Base-by-base conservation (phyloP, 1,140 invertebrate species). In the Drosophila varians region DNA sequence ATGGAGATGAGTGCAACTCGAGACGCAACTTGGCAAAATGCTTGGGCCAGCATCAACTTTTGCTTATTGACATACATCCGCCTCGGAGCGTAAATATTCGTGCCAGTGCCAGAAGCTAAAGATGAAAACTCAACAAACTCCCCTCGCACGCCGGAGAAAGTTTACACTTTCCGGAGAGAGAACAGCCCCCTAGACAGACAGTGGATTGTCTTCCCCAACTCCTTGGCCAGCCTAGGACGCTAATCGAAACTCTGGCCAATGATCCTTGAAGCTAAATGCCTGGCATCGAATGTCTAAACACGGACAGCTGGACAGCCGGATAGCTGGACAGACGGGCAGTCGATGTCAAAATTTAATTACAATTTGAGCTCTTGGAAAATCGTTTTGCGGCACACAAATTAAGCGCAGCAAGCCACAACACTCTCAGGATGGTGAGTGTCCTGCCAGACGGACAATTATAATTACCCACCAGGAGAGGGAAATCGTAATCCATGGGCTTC, bases 1-100 rank as follows among this genome's bases (percentile, higher is more conserved):
- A 73, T 54, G 64, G 43, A 68, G 62, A 68, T 55, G 48, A 61
- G 56, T 28, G 40, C 69, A 52, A 14, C 68, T 54, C 28, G 14
- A 54, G 69, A 53, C 25, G 40, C 45, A 42, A 48, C 58, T 48
- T 36, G 45, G 45, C 19, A 45, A 48, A 57, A 28, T 52, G 62
- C 60, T 34, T 48, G 31, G 45, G 45, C 65, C 69, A 52, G 62
- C 60, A 66, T 31, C 38, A 18, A 62, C 57, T 25, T 57, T 26
- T 19, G 48, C 55, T 72, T 72, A 73, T 73, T 73, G 69, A 73
- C 69, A 73, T 47, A 73, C 36, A 73, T 73, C 48, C 52, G 56
- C 69, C 56, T n/a, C 28, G 56, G 23, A 73, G 68, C 69, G 42
- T 72, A 46, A 72, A 48, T 9, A 45, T 42, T 42, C 36, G 12